Percentiles rank a stretch among this genome's conserved stretches.
Evolutionary conservation across 2,797 vertebrate species (phyloP).

Genomic region (Sylvilagus floridanus): DNA sequence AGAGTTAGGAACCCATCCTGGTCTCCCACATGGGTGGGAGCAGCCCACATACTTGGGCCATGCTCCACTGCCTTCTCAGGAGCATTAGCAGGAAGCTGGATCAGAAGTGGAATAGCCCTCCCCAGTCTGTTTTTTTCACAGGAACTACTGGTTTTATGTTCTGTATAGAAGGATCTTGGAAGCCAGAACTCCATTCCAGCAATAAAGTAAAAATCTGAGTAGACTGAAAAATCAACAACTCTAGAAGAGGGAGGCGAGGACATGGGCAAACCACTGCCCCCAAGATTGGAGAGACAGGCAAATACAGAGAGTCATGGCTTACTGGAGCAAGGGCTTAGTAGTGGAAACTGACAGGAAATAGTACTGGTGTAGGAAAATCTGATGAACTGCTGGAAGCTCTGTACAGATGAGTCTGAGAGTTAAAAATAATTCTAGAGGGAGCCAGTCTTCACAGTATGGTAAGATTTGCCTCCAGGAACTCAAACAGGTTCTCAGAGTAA

Average conservation of each 20-base stretch:
- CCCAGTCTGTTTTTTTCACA: not conserved
- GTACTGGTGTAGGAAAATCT: not conserved
- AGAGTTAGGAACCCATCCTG: too few relatives aligned
- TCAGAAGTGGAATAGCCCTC: not conserved
- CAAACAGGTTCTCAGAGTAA: not conserved
- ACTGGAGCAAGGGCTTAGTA: not conserved
- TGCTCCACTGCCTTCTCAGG: too few relatives aligned
- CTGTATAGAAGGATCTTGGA: not conserved
- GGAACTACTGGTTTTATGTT: not conserved
- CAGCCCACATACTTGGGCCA: too few relatives aligned
- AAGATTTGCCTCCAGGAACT: not conserved
- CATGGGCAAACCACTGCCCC: not conserved
- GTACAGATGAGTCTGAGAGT: not conserved
- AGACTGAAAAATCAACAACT: not conserved
- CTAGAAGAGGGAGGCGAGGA: not conserved
- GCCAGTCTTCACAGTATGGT: not conserved
- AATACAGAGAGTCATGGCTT: not conserved
- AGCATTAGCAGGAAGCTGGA: too few relatives aligned
- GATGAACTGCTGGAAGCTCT: not conserved
- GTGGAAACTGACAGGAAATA: not conserved
- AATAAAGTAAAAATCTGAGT: not conserved
- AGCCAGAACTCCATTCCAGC: not conserved
- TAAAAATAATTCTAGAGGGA: not conserved
- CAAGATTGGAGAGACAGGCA: not conserved
- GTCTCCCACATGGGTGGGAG: too few relatives aligned